Conservation (phyloP, 2,113 vertebrate genomes). For the Phylloscopus whistleri region DNA sequence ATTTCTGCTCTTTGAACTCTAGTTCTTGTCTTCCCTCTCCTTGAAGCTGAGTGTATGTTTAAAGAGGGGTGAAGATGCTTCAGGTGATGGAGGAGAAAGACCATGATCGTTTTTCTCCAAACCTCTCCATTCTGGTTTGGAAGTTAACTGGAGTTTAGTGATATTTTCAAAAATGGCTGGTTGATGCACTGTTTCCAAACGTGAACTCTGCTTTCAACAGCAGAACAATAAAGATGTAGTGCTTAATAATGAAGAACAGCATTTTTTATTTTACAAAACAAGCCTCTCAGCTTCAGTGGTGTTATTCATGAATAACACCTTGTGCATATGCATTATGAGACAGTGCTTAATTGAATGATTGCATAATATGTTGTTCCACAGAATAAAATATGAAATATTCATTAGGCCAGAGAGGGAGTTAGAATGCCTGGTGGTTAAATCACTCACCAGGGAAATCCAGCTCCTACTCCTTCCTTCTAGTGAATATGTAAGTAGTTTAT, state of each 20-base stretch:
- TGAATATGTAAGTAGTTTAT: constrained; percentile 35
- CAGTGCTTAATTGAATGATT: constrained; percentile 67
- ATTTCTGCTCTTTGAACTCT: background rate
- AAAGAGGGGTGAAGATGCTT: background rate
- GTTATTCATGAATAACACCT: constrained; percentile 63
- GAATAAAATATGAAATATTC: constrained; percentile 68
- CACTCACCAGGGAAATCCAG: constrained; percentile 49
- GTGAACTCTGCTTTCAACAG: background rate
- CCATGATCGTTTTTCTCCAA: background rate
- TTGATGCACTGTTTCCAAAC: background rate
- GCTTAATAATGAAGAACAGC: constrained; percentile 48
- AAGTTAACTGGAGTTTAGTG: background rate
- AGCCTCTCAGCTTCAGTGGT: constrained; percentile 47
- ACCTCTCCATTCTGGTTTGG: background rate
- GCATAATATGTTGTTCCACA: constrained; percentile 64
- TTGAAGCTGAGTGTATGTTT: background rate
- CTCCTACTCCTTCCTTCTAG: constrained; percentile 19
- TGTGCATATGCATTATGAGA: constrained; percentile 66
- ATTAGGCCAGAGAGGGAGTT: constrained; percentile 49
- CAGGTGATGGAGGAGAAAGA: background rate
- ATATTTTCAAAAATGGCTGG: background rate
- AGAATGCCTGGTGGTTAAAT: constrained; percentile 57
- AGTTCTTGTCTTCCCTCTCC: background rate
- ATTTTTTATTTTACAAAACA: constrained; percentile 61
- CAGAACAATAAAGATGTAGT: constrained; percentile 39